These are phyloP conservation scores for Suricata suricatta DNA, from an alignment of 2,113 vertebrate genomes.

Conservation along the genomic window DNA sequence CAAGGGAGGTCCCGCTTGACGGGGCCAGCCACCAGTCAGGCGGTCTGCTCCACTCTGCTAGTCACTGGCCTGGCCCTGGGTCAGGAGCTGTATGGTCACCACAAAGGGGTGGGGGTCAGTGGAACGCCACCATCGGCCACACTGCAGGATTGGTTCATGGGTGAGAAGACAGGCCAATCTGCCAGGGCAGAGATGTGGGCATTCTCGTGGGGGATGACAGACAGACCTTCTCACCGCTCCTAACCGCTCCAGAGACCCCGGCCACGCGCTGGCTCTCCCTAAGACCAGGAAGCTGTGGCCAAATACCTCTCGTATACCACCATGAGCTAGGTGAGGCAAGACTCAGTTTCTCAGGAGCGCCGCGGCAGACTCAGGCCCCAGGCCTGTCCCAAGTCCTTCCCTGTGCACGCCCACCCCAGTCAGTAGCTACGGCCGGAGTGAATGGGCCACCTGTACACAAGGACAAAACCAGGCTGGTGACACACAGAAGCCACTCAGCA, in stretches of 20 bases:
- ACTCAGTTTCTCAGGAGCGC: not conserved
- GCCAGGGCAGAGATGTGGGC: fast-evolving
- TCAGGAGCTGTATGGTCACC: not conserved
- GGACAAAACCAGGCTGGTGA: not conserved
- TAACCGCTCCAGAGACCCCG: not conserved
- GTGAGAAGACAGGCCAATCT: not conserved
- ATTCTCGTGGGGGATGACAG: fast-evolving
- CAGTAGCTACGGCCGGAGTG: not conserved
- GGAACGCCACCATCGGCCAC: not conserved
- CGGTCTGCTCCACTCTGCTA: no score
- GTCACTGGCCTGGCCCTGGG: not conserved
- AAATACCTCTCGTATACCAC: not conserved
- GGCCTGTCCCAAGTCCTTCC: not conserved
- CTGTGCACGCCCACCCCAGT: not conserved
- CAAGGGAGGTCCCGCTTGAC: not conserved
- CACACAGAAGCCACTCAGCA: not conserved
- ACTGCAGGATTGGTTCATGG: not conserved
- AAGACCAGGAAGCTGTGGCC: not conserved
- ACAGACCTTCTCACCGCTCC: fast-evolving
- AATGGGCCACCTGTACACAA: not conserved
- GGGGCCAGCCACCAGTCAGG: not conserved
- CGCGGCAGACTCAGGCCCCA: not conserved
- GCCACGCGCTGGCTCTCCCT: not conserved
- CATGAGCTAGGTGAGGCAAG: not conserved
- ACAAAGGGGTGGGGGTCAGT: fast-evolving